Percentiles rank a stretch among this genome's conserved stretches.
phyloP scores from a whole-genome alignment of 2,113 vertebrate species.

The Pterocles burchelli region DNA sequence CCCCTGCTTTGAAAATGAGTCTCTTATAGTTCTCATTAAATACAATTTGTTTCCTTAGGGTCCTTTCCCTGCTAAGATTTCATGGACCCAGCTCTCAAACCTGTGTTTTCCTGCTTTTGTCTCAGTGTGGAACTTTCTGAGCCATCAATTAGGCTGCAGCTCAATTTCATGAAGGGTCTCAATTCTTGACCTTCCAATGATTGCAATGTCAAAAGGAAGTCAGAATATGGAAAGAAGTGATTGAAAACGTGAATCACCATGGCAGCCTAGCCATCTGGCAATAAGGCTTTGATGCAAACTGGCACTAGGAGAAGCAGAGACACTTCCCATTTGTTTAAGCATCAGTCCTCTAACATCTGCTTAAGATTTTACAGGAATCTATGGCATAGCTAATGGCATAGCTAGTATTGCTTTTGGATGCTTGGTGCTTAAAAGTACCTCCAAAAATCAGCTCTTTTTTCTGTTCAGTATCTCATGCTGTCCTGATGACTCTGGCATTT shows the following conservation, averaged over 20 bases:
- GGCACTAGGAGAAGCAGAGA: neutral
- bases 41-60: neutral
- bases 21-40: neutral
- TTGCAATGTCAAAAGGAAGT: constrained; percentile 6
- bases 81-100: neutral
- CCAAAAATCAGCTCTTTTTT: neutral
- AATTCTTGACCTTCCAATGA: constrained; percentile 29
- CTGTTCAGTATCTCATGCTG: neutral
- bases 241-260: neutral
- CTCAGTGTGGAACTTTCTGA: neutral
- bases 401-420: neutral
- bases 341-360: neutral
- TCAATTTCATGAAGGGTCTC: constrained; percentile 5
- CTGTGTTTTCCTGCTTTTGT: neutral
- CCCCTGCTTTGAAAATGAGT: neutral
- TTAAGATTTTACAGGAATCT: neutral
- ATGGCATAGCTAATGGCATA: neutral
- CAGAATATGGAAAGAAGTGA: neutral
- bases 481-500: neutral
- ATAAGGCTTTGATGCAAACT: neutral
- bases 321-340: neutral
- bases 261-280: neutral
- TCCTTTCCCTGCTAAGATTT: neutral
- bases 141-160: constrained; percentile 2
- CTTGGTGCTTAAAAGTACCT: neutral